These are phyloP conservation scores for Nyctalus aviator DNA, from an alignment of 2,797 vertebrate species.

Conservation along the genomic window DNA sequence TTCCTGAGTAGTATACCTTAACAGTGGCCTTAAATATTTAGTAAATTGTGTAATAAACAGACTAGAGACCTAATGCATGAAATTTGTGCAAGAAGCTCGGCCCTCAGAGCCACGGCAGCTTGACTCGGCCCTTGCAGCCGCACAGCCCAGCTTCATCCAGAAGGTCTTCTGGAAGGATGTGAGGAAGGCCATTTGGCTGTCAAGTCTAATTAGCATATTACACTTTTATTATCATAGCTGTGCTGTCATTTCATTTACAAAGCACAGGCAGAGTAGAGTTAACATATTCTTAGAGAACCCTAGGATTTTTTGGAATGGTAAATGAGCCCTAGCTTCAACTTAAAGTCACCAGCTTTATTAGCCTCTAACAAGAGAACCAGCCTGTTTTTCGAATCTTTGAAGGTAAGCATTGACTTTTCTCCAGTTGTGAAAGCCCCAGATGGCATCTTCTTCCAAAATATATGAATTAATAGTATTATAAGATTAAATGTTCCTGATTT, in stretches of 20 bases:
- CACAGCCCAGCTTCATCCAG: no score
- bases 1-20: neutral
- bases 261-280: neutral
- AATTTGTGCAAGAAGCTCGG: no score
- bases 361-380: neutral
- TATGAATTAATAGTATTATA: neutral
- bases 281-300: neutral
- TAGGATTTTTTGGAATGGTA: neutral
- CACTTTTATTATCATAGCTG: no score
- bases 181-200: no score
- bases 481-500: neutral
- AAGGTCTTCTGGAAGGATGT: no score
- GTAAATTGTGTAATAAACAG: neutral
- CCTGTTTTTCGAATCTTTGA: neutral
- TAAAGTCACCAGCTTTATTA: neutral
- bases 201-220: no score
- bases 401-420: neutral
- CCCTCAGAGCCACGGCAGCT: no score
- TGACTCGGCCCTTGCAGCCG: no score
- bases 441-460: neutral
- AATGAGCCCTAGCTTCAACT: neutral
- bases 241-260: neutral
- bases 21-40: neutral
- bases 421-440: neutral
- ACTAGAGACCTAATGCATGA: neutral